A percentile compares a stretch with the other conserved stretches of the same genome.
Conservation (phyloP, 1,140 invertebrate species). For the Calosoma granatense region DNA sequence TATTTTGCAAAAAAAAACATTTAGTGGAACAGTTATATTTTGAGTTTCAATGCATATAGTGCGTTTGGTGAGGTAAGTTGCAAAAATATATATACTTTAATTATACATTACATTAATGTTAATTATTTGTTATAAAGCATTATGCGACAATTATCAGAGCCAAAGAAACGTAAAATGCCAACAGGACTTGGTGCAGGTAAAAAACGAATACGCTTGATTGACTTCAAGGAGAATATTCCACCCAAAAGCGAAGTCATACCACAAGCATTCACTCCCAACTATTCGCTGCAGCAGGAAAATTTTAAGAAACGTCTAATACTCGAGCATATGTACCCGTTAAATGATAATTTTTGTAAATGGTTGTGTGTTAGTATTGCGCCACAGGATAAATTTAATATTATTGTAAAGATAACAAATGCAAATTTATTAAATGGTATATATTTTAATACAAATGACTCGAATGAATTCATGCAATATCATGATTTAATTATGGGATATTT, state of each 20-base stretch:
- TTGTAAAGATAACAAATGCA: background rate
- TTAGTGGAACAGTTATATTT: no score
- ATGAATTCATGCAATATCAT: background rate
- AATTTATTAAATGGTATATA: background rate
- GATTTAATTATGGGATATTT: background rate
- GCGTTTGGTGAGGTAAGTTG: no score
- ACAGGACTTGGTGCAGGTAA: no score
- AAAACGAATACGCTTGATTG: no score
- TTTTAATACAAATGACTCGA: background rate
- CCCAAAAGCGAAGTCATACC: background rate
- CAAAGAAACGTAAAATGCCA: background rate
- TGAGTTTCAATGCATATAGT: no score
- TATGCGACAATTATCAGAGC: no score
- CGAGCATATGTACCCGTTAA: background rate
- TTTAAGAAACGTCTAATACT: background rate
- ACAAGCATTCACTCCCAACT: background rate
- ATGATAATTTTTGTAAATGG: background rate
- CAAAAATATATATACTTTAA: no score
- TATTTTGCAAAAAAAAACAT: no score
- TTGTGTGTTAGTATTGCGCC: background rate
- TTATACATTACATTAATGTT: no score
- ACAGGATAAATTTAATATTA: background rate
- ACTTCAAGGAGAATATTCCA: background rate
- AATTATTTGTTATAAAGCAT: no score
- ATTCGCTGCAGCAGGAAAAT: background rate